A percentile compares a stretch with the other conserved stretches of the same genome.
Conservation (phyloP, 2,888 invertebrate genomes). For the Hemicrepidius hirtus region DNA sequence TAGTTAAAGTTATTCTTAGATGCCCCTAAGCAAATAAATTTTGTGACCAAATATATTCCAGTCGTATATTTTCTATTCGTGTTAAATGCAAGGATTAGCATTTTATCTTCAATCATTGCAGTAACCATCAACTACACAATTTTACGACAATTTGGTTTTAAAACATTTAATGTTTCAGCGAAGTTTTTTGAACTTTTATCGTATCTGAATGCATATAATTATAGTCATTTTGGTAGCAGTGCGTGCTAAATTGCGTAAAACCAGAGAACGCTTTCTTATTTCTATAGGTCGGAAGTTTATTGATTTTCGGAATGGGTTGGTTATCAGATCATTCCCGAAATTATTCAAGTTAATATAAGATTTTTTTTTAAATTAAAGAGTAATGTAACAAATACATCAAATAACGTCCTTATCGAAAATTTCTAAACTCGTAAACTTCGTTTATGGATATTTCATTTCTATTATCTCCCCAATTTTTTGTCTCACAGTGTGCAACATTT, state of each 20-base stretch:
- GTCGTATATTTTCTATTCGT: slow-evolving; percentile 3
- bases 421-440: too few relatives aligned
- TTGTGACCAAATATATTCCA: not conserved
- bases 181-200: slow-evolving; percentile 3
- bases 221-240: slow-evolving; percentile 8
- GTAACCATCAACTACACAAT: slow-evolving; percentile 3
- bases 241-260: slow-evolving; percentile 9
- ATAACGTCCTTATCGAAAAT: too few relatives aligned
- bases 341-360: too few relatives aligned
- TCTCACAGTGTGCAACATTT: too few relatives aligned
- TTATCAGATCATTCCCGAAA: slow-evolving; percentile 14
- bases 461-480: too few relatives aligned
- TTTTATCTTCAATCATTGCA: slow-evolving; percentile 10
- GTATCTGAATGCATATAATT: slow-evolving; percentile 3
- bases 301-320: slow-evolving; percentile 1
- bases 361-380: too few relatives aligned
- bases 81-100: slow-evolving; percentile 16
- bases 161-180: not conserved
- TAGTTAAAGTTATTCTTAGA: not conserved
- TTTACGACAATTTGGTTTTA: slow-evolving; percentile 16
- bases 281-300: slow-evolving; percentile 8
- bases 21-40: not conserved
- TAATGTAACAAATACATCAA: too few relatives aligned
- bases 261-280: not conserved
- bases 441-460: too few relatives aligned